Percentiles rank a stretch among this genome's conserved stretches.
phyloP scores from a whole-genome alignment of 2,797 vertebrate species.

The Acomys russatus region DNA sequence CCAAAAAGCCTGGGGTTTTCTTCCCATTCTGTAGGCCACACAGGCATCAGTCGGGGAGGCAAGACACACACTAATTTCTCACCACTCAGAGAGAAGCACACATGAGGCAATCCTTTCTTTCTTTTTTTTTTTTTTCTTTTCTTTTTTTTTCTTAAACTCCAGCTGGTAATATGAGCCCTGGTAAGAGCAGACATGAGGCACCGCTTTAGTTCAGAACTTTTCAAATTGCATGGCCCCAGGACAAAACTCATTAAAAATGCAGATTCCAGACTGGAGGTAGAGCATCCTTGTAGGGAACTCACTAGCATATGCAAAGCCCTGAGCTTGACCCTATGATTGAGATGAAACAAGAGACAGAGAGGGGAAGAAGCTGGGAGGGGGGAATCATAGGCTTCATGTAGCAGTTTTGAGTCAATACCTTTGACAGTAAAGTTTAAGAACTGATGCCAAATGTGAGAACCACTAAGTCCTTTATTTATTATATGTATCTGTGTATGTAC shows the following conservation, averaged over 20 bases:
- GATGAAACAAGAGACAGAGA: rapidly evolving
- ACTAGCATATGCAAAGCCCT: neutral
- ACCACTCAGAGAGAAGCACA: neutral
- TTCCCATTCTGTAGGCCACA: conserved; percentile 58
- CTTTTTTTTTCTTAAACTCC: neutral
- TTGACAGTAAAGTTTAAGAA: neutral
- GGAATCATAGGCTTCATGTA: neutral
- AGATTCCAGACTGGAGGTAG: neutral
- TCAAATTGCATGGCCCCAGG: neutral
- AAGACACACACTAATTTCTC: neutral
- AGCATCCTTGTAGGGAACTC: neutral
- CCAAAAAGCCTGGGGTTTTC: conserved; percentile 63
- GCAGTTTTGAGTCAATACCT: conserved; percentile 4
- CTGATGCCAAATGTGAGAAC: neutral
- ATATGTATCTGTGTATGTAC: neutral
- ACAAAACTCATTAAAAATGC: conserved; percentile 25
- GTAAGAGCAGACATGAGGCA: neutral
- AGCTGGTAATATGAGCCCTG: neutral
- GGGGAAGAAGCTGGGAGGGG: too few relatives aligned
- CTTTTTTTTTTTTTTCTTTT: too few relatives aligned
- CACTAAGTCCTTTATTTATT: neutral
- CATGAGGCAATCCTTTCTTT: neutral
- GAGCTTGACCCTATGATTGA: neutral
- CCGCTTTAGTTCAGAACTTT: neutral
- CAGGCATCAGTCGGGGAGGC: conserved; percentile 37